Evolutionary conservation across 2,888 invertebrate genomes (phyloP).

Genomic region (Acronicta alni): DNA sequence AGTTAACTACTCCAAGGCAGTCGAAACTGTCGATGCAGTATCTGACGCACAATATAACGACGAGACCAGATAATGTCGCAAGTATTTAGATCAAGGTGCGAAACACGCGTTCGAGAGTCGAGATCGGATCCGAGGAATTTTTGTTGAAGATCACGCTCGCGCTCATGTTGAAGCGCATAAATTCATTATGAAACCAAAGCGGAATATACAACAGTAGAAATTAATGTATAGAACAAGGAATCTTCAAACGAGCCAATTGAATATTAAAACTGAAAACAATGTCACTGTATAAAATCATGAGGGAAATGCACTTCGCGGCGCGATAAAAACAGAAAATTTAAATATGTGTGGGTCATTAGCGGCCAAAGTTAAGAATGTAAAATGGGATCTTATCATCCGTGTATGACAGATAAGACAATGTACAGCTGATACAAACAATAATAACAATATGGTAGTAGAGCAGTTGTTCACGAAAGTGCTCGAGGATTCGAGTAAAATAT

Average conservation of each 20-base stretch:
- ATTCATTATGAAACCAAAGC: constrained; percentile 75
- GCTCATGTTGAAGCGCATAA: constrained; percentile 74
- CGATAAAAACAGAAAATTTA: constrained; percentile 11
- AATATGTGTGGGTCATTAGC: constrained; percentile 10
- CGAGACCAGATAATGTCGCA: constrained; percentile 85
- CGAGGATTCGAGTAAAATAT: constrained; percentile 22
- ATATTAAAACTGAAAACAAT: constrained; percentile 48
- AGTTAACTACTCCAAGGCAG: constrained; percentile 56
- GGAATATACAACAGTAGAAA: constrained; percentile 66
- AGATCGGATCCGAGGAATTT: constrained; percentile 85
- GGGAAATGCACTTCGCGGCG: constrained; percentile 27
- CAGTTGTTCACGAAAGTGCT: constrained; percentile 33
- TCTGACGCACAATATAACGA: constrained; percentile 75
- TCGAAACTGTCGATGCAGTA: constrained; percentile 68
- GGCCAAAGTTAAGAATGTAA: constrained; percentile 20
- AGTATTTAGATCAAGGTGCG: constrained; percentile 89
- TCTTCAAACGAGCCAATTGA: constrained; percentile 49
- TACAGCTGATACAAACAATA: constrained; percentile 35
- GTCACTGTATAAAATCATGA: constrained; percentile 29
- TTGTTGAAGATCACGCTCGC: constrained; percentile 82
- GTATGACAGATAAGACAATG: constrained; percentile 34
- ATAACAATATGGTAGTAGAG: constrained; percentile 16
- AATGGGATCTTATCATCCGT: constrained; percentile 33
- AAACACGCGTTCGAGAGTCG: constrained; percentile 86
- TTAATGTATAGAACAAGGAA: constrained; percentile 44